These are phyloP conservation scores for Tauraco hartlaubi DNA, from an alignment of 2,797 vertebrate genomes.

Conservation along the genomic window DNA sequence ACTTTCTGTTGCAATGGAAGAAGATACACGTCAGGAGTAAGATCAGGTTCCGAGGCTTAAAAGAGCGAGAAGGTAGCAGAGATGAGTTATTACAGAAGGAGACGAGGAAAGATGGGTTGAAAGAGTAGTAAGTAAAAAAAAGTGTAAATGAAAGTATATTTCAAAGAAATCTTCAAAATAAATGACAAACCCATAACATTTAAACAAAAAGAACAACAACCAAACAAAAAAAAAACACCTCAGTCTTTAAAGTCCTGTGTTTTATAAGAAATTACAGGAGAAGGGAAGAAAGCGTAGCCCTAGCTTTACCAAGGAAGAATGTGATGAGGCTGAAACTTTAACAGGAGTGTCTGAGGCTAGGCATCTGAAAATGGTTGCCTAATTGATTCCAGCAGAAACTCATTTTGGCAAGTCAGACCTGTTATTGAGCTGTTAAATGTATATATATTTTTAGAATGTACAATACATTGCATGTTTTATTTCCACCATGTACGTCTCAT, in stretches of 20 bases:
- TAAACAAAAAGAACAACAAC: neutral
- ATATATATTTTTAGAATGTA: neutral
- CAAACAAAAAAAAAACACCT: neutral
- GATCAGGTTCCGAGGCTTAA: constrained; percentile 14
- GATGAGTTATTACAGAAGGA: neutral
- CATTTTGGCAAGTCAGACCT: neutral
- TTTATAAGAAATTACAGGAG: neutral
- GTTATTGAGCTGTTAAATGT: neutral
- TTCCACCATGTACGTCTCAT: neutral
- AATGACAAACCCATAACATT: neutral
- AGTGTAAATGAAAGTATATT: neutral
- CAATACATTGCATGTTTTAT: neutral
- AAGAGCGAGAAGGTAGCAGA: constrained; percentile 8
- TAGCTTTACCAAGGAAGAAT: neutral
- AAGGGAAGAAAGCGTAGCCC: neutral
- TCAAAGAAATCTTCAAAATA: neutral
- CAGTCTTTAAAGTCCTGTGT: neutral
- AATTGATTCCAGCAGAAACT: neutral
- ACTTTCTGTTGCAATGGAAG: constrained; percentile 37
- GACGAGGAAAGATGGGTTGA: neutral
- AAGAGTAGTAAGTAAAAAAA: neutral
- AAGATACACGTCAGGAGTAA: neutral
- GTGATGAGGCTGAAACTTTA: neutral
- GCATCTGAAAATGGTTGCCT: neutral
- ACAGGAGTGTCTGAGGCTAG: neutral